These are phyloP conservation scores for Mya arenaria DNA, from an alignment of 1,140 invertebrate species.

Conservation along the genomic window DNA sequence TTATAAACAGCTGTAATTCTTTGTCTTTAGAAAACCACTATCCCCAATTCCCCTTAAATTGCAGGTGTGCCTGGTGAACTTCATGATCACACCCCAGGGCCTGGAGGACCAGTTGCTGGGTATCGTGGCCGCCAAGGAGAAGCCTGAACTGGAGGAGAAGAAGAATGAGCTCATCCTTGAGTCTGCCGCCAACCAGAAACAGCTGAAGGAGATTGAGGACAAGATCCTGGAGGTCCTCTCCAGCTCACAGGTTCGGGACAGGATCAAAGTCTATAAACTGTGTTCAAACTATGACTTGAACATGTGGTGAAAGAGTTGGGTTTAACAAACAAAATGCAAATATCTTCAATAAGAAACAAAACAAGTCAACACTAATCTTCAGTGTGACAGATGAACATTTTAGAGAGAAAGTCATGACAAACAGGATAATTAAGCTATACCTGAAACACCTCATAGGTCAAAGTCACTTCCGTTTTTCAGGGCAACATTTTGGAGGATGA, in stretches of 20 bases:
- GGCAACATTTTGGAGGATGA: conserved; percentile 82
- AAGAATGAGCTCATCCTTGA: conserved; percentile 81
- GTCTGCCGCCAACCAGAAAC: conserved; percentile 81
- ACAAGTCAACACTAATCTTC: no score
- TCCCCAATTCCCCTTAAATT: conserved; percentile 6
- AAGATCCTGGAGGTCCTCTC: conserved; percentile 94
- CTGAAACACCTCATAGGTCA: neutral
- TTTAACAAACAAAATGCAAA: neutral
- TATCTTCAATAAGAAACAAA: no score
- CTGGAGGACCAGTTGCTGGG: conserved; percentile 81
- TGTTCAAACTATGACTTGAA: no score
- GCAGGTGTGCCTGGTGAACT: conserved; percentile 81
- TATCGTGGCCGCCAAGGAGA: conserved; percentile 81
- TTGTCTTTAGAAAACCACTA: no score
- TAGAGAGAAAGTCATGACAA: no score
- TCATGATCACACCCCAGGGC: conserved; percentile 82
- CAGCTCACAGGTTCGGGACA: conserved; percentile 88
- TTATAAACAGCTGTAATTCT: no score
- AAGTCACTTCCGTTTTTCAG: conserved; percentile 60
- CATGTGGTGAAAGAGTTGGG: no score
- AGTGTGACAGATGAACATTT: no score
- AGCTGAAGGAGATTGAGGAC: conserved; percentile 96
- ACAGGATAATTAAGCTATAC: neutral
- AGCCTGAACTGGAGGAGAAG: conserved; percentile 81
- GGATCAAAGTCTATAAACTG: no score